Base-by-base conservation (phyloP, 2,113 vertebrate species). In the Helogale parvula region DNA sequence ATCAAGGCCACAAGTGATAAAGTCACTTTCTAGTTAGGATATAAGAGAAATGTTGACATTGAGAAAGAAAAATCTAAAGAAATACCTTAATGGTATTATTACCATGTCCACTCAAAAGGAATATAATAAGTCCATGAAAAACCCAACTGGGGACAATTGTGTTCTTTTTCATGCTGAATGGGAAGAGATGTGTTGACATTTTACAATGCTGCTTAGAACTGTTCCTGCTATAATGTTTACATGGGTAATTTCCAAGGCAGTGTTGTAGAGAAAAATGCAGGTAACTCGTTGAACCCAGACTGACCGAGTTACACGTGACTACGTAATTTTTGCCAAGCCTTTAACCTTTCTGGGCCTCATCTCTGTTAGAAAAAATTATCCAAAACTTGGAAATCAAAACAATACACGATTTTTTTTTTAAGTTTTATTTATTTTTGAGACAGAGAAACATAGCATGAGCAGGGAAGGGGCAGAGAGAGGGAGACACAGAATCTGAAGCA, bases 21-120 rank as follows among this genome's bases (percentile, higher is more conserved):
- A 88, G 14, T 27, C 23, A 23, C 68, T 96, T 89, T 63, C 92
- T 79, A 74, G 93, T 92, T 96, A 90, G 47, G 27, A 89, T 25
- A 52, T 0, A 10, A 47, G 66, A 92, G 33, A 89, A 93, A 90
- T 60, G 47, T 63, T 38, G 63, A 54, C 38, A 60, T 2, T 60
- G 23, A 83, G 35, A 82, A 93, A 96, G 31, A 82, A 41, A 41
- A 85, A 77, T 45, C 77, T 92, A 82, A 33, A 66, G 60, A 95
- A 71, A 74, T 38, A 10, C 3, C n/a, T 68, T 45, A 13, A 65
- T 33, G 81, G 69, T 68, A 82, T 88, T 90, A 88, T 80, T 52
- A 77, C 15, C 80, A 12, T 87, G 77, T n/a, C 57, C 38, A 87
- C 38, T 41, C 11, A 45, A 66, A 45, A 79, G 50, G 33, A 77